phyloP scores from a whole-genome alignment of 2,797 vertebrate genomes.

The Phataginus tetradactyla region DNA sequence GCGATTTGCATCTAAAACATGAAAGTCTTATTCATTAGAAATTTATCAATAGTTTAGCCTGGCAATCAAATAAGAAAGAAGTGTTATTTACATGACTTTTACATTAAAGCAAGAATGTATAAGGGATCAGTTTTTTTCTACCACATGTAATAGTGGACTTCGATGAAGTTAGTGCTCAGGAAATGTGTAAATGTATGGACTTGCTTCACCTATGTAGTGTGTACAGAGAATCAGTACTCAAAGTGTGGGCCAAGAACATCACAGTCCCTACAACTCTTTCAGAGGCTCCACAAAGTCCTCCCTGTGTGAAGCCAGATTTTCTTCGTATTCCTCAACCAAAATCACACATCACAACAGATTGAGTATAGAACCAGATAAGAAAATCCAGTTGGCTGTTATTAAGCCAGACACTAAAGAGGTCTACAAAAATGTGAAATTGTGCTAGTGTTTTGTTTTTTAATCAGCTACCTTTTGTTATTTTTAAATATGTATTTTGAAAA shows the following conservation, averaged over 20 bases:
- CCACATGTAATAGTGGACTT: neutral
- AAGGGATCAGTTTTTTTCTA: neutral
- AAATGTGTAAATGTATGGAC: neutral
- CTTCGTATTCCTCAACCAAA: neutral
- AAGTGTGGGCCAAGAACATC: neutral
- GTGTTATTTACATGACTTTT: neutral
- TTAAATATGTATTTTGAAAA: neutral
- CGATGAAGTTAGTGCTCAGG: neutral
- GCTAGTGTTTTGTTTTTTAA: neutral
- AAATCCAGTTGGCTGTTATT: neutral
- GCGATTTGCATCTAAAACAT: conserved; percentile 6
- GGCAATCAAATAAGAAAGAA: neutral
- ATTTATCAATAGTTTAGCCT: neutral
- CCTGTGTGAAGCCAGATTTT: neutral
- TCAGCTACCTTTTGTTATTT: neutral
- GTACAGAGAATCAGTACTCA: neutral
- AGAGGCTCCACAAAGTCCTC: neutral
- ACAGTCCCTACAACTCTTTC: neutral
- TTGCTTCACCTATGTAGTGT: neutral
- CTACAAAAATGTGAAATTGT: neutral
- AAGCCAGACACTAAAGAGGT: neutral
- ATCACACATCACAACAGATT: neutral
- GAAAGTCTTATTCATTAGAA: neutral
- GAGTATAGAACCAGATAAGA: neutral
- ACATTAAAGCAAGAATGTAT: neutral